These are phyloP conservation scores for Smittia aterrima DNA, from an alignment of 2,888 invertebrate species.

Conservation along the genomic window DNA sequence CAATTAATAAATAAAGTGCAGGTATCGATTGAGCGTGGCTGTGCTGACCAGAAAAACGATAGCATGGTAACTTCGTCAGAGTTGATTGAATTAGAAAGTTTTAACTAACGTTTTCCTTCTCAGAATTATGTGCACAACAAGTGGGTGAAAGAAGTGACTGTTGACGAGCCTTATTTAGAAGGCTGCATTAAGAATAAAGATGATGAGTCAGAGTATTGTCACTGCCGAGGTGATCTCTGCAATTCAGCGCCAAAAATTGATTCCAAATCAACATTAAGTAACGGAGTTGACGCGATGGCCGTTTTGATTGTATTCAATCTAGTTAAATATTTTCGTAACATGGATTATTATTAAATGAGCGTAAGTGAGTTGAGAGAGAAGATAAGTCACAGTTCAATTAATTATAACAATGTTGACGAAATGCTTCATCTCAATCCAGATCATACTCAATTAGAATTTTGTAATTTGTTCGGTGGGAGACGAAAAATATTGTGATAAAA, in stretches of 20 bases:
- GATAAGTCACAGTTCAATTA: not conserved
- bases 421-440: too few species aligned
- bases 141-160: slow-evolving; percentile 65
- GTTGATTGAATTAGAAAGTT: not conserved
- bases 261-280: slow-evolving; percentile 53
- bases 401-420: too few species aligned
- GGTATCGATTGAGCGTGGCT: slow-evolving; percentile 60
- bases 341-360: slow-evolving; percentile 45
- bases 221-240: slow-evolving; percentile 72
- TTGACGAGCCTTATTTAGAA: slow-evolving; percentile 69
- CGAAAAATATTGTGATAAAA: slow-evolving; percentile 16
- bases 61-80: slow-evolving; percentile 48
- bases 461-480: not conserved
- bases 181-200: slow-evolving; percentile 60
- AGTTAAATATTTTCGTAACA: slow-evolving; percentile 61
- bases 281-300: slow-evolving; percentile 58
- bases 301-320: slow-evolving; percentile 63
- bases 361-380: not conserved
- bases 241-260: slow-evolving; percentile 58
- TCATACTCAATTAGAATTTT: not conserved
- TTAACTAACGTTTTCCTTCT: slow-evolving; percentile 29
- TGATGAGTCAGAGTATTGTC: slow-evolving; percentile 61
- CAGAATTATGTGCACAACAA: slow-evolving; percentile 61
- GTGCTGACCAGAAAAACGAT: slow-evolving; percentile 70
- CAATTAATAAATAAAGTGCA: slow-evolving; percentile 60